Conservation (phyloP, 2,797 vertebrate genomes). For the Synanceia verrucosa region DNA sequence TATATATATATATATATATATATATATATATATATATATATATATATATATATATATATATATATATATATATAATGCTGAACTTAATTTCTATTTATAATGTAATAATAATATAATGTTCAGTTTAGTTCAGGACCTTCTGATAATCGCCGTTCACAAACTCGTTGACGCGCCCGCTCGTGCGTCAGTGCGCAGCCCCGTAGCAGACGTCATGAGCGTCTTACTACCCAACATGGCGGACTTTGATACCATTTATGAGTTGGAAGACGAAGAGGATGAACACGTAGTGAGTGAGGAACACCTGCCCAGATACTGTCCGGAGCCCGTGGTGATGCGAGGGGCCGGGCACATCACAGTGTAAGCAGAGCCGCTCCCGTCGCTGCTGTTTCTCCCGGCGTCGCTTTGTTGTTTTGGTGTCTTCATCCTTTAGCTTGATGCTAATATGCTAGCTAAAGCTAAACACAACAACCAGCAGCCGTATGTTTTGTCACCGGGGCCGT, state of each 20-base stretch:
- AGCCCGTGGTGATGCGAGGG: constrained; percentile 94
- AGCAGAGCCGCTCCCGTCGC: constrained; percentile 67
- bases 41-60: no score
- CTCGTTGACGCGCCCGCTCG: constrained; percentile 8
- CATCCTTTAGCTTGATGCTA: constrained; percentile 53
- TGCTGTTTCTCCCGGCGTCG: constrained; percentile 6
- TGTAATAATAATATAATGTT: no score
- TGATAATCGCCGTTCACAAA: not conserved
- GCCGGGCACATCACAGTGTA: constrained; percentile 99
- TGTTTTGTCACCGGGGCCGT: not conserved
- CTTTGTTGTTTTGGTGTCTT: constrained; percentile 34
- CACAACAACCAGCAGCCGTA: constrained; percentile 46
- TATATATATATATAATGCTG: no score
- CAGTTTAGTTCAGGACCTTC: no score
- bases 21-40: no score
- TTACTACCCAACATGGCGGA: constrained; percentile 97
- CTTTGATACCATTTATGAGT: constrained; percentile 98
- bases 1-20: no score
- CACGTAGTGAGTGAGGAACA: constrained; percentile 92
- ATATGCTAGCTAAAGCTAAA: constrained; percentile 57
- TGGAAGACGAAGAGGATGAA: constrained; percentile 92
- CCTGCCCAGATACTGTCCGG: constrained; percentile 88
- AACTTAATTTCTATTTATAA: no score
- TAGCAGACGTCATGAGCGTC: constrained; percentile 91
- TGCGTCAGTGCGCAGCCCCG: constrained; percentile 41